Conservation (phyloP, 2,797 vertebrate genomes). For the Cryptoblepharus egeriae region DNA sequence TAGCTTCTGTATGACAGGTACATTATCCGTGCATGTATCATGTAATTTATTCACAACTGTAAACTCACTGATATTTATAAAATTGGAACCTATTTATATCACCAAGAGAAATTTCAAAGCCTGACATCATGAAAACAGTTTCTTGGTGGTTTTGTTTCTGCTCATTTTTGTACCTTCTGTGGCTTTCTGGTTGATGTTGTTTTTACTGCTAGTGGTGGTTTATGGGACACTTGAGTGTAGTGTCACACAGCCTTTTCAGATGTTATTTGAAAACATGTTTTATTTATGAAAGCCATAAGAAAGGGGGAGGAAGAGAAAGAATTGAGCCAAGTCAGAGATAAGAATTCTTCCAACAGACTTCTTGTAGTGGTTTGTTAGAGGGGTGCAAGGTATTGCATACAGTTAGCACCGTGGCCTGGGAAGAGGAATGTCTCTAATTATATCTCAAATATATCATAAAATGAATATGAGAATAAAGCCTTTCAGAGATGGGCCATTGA, state of each 20-base stretch:
- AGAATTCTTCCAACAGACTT: no score
- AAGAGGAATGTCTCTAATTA: no score
- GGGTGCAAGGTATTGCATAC: no score
- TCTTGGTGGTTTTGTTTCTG: slow-evolving; percentile 42
- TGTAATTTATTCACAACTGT: neutral
- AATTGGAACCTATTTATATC: neutral
- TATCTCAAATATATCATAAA: no score
- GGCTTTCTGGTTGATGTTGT: slow-evolving; percentile 40
- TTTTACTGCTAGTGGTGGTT: slow-evolving; percentile 50
- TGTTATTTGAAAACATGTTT: slow-evolving; percentile 24
- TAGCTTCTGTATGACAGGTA: neutral
- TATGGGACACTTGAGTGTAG: slow-evolving; percentile 21
- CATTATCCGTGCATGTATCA: neutral
- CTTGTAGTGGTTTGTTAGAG: no score
- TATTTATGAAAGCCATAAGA: slow-evolving; percentile 35
- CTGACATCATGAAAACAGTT: neutral
- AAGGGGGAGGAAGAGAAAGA: no score
- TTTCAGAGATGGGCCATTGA: no score
- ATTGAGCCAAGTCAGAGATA: no score
- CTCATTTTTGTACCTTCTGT: slow-evolving; percentile 42
- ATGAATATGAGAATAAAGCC: no score
- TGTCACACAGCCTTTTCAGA: slow-evolving; percentile 48
- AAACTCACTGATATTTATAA: neutral
- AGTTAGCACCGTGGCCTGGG: no score
- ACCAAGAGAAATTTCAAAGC: slow-evolving; percentile 10